Evolutionary conservation across 2,113 vertebrate genomes (phyloP), one percentile per base, ranked within the genome.

Genomic region (Origma solitaria): DNA sequence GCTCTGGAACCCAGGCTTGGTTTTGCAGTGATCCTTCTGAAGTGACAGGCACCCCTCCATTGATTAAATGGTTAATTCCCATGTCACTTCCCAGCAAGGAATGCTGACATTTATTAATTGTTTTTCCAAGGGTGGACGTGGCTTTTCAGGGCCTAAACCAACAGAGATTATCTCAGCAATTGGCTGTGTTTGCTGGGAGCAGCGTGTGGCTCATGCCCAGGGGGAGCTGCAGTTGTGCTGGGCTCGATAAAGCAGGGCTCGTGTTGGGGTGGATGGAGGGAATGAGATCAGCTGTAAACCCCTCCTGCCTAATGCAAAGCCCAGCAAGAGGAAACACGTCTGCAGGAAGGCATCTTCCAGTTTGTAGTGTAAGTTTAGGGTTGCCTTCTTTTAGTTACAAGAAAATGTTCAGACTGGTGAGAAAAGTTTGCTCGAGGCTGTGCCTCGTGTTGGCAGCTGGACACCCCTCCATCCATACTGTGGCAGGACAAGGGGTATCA

Each of bases 151-250:
- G 80, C 47, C 65, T 81, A 24, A 71, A 22, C 8, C 24, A 40
- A 0, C 8, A 7, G 53, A 42, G 82, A 47, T 91, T 18, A 14
- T 50, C 35, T 4, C 2, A 86, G 73, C 47, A 10, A 0, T 31
- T 2, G 9, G 51, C n/a, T 65, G 49, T 68, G 73, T 54, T 66
- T 38, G 37, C 53, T 25, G 77, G 2, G 9, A 83, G 60, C 77
- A 35, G 50, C 0, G 0, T 33, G 58, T 13, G n/a, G 44, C 4
- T 3, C 27, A 35, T 7, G 49, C 40, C 3, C 0, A 0, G 25
- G 1, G 77, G 60, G 72, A 78, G 50, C 69, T 31, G 4, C 8
- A 0, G n/a, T 25, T 8, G 37, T 50, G 35, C 4, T 0, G 1
- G 4, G 77, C 62, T 50, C 0, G 0, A 1, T 33, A 22, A 57